Evolutionary conservation across 2,113 vertebrate genomes (phyloP).

Genomic region (Prionailurus viverrinus): DNA sequence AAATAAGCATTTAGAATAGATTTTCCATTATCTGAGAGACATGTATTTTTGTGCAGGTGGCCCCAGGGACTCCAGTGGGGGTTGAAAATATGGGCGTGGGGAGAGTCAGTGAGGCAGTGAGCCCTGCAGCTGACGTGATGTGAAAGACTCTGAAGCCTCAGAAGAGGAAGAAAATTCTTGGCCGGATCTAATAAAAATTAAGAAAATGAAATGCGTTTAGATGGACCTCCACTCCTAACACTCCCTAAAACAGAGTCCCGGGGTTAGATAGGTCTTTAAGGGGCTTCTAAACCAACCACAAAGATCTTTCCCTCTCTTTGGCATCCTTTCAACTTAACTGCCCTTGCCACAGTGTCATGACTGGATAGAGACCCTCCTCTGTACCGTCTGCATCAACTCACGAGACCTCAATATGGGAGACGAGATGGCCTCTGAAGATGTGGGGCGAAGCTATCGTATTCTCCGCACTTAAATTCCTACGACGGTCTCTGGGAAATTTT

Average conservation of each 20-base stretch:
- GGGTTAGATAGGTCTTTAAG: background rate
- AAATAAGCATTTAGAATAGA: slow-evolving; percentile 57
- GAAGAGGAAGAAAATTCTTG: slow-evolving; percentile 67
- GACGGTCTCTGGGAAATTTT: background rate
- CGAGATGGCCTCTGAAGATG: background rate
- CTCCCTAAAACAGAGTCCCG: background rate
- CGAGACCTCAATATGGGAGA: background rate
- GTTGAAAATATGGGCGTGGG: background rate
- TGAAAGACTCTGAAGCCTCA: background rate
- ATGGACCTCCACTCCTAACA: background rate
- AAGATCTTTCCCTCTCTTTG: background rate
- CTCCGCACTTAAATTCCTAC: background rate
- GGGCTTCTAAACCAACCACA: background rate
- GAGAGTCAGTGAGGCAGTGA: slow-evolving; percentile 60
- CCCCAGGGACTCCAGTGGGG: slow-evolving; percentile 15
- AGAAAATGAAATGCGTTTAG: background rate
- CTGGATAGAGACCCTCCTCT: background rate
- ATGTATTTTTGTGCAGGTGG: background rate
- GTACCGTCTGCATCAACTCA: background rate
- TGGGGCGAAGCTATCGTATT: background rate
- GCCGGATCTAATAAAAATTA: background rate
- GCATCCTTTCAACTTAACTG: background rate
- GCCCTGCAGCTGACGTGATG: background rate
- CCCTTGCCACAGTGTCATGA: background rate
- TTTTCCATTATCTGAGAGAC: slow-evolving; percentile 65